Evolutionary conservation across 92 coral and sea anemone species (phyloP), one percentile per base, ranked within the genome.

Genomic region (Porites lobata): DNA sequence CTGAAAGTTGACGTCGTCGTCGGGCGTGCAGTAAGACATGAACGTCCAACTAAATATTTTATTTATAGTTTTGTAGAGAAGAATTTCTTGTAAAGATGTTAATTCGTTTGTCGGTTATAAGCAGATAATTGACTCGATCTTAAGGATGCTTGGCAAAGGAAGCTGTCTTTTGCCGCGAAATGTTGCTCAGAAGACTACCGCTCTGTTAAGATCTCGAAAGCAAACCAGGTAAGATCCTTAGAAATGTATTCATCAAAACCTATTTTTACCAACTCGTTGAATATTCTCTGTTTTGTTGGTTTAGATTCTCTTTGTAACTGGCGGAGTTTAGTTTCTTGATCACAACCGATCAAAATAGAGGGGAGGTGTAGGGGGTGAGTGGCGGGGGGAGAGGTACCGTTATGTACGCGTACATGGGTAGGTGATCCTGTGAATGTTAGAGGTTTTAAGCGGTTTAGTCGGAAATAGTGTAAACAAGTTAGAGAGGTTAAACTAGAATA

Each of bases 61-160:
- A 10, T 56, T 56, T 9, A 3, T 3, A 38, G 4, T 56, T 56
- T 56, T 56, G 61, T 10, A 56, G 13, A 14, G 13, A 56, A 8
- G 5, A 56, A 56, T 56, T 10, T 17, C 43, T 10, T 6, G 43
- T 20, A 50, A 47, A 75, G 8, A 75, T 76, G 80, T 43, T 53
- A 13, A 76, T 10, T 20, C 47, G 20, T 11, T 21, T 76, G 18
- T 57, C 4, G 22, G 24, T 56, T 53, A 50, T 2, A 47, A 50
- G 8, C n/a, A 0, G 50, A 72, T 13, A 53, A 22, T 72, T n/a
- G 57, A n/a, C 18, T 32, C 8, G 14, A 14, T 10, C 26, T 11
- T 20, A 6, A 76, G 14, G 38, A 76, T 76, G 80, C 80, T 76
- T 76, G 80, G 80, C 7, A 76, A 26, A 56, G 80, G 58, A 63